Conservation (phyloP, 1,140 invertebrate species). For the Polypedilum pembai region DNA sequence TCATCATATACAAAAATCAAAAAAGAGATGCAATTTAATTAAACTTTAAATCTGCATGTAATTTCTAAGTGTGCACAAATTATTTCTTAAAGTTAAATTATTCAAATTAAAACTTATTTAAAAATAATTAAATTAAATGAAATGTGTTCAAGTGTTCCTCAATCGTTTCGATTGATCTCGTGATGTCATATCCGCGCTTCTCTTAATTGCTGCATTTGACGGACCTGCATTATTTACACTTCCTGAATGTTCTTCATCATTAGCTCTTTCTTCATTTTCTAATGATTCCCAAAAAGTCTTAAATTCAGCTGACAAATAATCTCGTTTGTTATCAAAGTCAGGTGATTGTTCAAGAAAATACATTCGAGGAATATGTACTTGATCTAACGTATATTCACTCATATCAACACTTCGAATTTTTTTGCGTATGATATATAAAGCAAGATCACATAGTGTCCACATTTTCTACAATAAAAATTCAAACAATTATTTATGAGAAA, state of each 20-base stretch:
- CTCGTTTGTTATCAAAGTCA: conserved; percentile 58
- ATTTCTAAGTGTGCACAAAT: too few relatives aligned
- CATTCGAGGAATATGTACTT: conserved; percentile 72
- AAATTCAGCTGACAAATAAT: conserved; percentile 60
- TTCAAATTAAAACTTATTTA: neutral
- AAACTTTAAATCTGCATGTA: too few relatives aligned
- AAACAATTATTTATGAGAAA: conserved; percentile 32
- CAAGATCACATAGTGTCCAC: conserved; percentile 91
- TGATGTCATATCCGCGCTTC: neutral
- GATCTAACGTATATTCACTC: conserved; percentile 76
- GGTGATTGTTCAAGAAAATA: conserved; percentile 70
- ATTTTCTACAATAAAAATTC: conserved; percentile 65
- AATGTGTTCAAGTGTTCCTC: neutral
- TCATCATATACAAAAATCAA: too few relatives aligned
- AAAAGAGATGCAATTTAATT: too few relatives aligned
- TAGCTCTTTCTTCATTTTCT: neutral
- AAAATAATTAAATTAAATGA: neutral
- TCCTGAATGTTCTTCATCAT: neutral
- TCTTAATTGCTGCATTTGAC: neutral
- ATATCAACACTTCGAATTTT: conserved; percentile 82
- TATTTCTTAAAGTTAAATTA: too few relatives aligned
- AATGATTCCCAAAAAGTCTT: neutral
- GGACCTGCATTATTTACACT: neutral
- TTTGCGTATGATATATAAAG: conserved; percentile 77
- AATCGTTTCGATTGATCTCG: neutral